These are phyloP conservation scores for Leptopilina clavipes DNA, from an alignment of 1,140 invertebrate genomes.

Conservation along the genomic window DNA sequence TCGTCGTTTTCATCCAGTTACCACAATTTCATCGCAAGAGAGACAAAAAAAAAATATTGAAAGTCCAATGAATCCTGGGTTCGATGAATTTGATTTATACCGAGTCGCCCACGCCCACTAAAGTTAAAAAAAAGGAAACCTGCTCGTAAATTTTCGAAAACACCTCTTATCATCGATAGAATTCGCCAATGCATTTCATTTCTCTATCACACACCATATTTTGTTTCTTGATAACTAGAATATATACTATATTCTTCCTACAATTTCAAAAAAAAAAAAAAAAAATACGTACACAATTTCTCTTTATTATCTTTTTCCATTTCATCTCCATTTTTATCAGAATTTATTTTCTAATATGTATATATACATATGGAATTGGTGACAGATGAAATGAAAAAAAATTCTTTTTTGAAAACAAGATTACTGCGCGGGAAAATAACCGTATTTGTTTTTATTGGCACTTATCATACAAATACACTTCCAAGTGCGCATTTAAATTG, in stretches of 20 bases:
- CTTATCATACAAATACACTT: no score
- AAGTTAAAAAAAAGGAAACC: neutral
- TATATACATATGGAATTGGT: no score
- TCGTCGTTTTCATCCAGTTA: constrained; percentile 17
- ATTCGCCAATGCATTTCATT: neutral
- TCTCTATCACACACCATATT: neutral
- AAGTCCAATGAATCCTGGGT: constrained; percentile 34
- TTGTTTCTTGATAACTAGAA: neutral
- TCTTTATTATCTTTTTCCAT: no score
- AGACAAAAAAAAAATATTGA: neutral
- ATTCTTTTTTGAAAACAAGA: no score
- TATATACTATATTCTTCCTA: neutral
- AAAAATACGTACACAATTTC: no score
- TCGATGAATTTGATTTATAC: constrained; percentile 40
- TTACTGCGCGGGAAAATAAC: no score
- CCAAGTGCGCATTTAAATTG: no score
- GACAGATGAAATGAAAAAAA: no score
- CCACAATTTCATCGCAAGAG: constrained; percentile 26
- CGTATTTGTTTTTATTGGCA: no score
- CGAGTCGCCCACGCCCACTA: constrained; percentile 14
- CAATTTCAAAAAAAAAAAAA: no score
- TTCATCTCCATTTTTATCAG: no score
- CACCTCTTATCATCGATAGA: constrained; percentile 27
- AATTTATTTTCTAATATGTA: no score
- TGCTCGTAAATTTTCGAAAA: constrained; percentile 11